Evolutionary conservation across 2,797 vertebrate species (phyloP).

Genomic region (Glossophaga mutica): DNA sequence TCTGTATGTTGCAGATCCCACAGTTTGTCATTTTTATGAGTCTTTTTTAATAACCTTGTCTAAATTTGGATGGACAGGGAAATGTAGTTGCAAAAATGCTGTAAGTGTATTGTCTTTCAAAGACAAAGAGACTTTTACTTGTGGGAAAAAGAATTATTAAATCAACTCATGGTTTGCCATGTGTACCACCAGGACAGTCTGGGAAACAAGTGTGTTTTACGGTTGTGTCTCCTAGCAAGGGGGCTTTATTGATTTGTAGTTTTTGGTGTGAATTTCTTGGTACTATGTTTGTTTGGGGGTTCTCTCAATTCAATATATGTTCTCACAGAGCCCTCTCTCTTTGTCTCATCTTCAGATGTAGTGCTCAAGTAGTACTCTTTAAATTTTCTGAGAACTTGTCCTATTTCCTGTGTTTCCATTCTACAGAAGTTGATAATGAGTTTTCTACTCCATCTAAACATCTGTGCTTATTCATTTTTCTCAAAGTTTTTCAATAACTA

Average conservation of each 20-base stretch:
- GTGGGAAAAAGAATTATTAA: neutral
- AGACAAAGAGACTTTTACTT: neutral
- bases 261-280: neutral
- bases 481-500: slow-evolving; percentile 9
- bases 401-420: neutral
- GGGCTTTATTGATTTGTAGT: neutral
- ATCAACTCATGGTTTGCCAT: neutral
- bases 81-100: neutral
- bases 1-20: neutral
- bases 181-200: neutral
- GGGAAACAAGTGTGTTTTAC: neutral
- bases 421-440: neutral
- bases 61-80: neutral
- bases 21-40: neutral
- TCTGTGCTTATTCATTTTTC: slow-evolving; percentile 12
- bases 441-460: neutral
- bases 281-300: neutral
- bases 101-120: neutral
- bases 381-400: neutral
- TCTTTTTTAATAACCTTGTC: slow-evolving; percentile 3
- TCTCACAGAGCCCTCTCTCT: neutral
- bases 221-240: neutral
- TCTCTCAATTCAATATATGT: neutral
- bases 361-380: neutral
- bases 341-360: neutral